Base-by-base conservation (phyloP, 2,113 vertebrate genomes). In the Menidia beryllina region DNA sequence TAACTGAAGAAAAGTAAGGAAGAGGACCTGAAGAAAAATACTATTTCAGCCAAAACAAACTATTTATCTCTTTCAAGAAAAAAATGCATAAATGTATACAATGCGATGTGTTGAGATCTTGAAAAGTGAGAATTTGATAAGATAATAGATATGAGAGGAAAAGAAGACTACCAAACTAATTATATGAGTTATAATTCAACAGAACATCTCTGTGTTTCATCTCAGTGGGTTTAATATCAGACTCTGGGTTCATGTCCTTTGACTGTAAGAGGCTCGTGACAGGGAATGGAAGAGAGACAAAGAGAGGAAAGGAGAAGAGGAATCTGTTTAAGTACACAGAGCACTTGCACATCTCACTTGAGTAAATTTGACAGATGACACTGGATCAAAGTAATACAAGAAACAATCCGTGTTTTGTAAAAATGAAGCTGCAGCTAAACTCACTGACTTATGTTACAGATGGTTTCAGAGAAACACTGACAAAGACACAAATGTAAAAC, bases 401-500 rank as follows among this genome's bases (percentile, higher is more conserved):
- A 83, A 77, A 79, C 55, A 80, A 79, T 81, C 81, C 67, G 68
- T 48, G 67, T 86, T 88, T 58, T 38, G 65, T 61, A 80, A 52
- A 89, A 79, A 41, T 7, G 12, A 61, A 19, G 12, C 65, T 59
- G 52, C 41, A 1, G 15, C 68, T 74, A 34, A 68, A 67, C 26
- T 30, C n/a, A 24, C 53, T 53, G 55, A 14, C 53, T 76, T 66
- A 50, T 23, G 57, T 21, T 49, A 53, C 52, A 47, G 45, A 76
- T 73, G 38, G 57, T 25, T 1, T 66, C 14, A 68, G 38, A 43
- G 19, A 69, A n/a, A 53, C 51, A 47, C 9, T 45, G 23, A 51
- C 58, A 58, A 53, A 72, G 56, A 56, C 20, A 49, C 19, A 45
- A 19, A 30, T 8, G 10, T 26, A 62, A 59, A 10, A 20, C 53